These are phyloP conservation scores for Rhinogobius similis DNA, from an alignment of 2,113 vertebrate species.

Conservation along the genomic window DNA sequence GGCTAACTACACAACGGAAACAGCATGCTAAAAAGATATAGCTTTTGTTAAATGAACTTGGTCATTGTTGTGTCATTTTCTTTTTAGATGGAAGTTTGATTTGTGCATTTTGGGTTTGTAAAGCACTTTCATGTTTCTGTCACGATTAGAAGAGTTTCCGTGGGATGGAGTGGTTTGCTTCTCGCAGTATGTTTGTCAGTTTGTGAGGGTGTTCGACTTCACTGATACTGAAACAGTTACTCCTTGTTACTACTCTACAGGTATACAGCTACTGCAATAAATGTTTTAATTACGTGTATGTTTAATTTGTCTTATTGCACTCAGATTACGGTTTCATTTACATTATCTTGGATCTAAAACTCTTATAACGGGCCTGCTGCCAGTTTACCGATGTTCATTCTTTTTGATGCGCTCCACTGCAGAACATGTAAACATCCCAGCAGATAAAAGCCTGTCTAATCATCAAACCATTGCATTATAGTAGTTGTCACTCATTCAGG, in stretches of 20 bases:
- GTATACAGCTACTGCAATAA: constrained; percentile 99
- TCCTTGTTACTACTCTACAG: constrained; percentile 98
- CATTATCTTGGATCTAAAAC: constrained; percentile 2
- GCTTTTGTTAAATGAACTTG: constrained; percentile 81
- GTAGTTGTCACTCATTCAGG: too few relatives aligned
- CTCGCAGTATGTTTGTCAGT: constrained; percentile 94
- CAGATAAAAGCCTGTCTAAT: background rate
- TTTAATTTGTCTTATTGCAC: constrained; percentile 57
- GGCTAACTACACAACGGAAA: constrained; percentile 88
- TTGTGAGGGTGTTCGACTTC: constrained; percentile 95
- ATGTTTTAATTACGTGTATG: constrained; percentile 91
- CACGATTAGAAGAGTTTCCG: constrained; percentile 82
- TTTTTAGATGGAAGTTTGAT: constrained; percentile 78
- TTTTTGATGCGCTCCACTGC: background rate
- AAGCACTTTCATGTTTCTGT: constrained; percentile 87
- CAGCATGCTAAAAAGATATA: constrained; percentile 87
- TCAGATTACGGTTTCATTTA: constrained; percentile 25
- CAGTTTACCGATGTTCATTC: background rate
- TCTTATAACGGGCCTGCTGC: too few relatives aligned
- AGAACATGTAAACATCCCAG: background rate
- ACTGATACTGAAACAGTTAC: constrained; percentile 98
- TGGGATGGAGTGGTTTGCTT: constrained; percentile 95
- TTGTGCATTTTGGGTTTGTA: constrained; percentile 91
- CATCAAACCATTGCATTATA: background rate
- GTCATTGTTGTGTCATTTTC: constrained; percentile 83